Conservation (phyloP, 2,797 vertebrate species). For the Halcyon chelicuti region DNA sequence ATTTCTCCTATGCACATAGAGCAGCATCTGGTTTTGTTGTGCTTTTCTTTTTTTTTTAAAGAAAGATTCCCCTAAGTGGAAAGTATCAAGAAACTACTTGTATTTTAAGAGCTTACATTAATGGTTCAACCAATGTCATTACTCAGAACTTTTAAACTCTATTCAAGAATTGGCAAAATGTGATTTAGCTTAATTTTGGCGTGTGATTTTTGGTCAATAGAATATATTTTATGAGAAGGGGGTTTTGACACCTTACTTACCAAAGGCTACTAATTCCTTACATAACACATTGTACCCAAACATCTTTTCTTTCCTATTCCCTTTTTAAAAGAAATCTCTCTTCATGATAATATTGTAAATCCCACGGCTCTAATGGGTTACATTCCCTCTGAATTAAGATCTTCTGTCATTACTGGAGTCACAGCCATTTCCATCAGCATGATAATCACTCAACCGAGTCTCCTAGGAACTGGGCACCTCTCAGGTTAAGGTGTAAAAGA, state of each 20-base stretch:
- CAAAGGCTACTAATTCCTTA: neutral
- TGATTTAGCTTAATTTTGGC: conserved; percentile 55
- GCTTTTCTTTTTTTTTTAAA: neutral
- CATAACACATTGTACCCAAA: neutral
- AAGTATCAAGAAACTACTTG: conserved; percentile 71
- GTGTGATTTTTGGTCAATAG: neutral
- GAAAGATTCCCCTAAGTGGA: conserved; percentile 73
- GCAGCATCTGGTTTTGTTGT: conserved; percentile 66
- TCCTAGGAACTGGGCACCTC: neutral
- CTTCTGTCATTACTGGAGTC: neutral
- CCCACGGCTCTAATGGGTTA: neutral
- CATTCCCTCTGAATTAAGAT: neutral
- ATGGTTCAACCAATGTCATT: conserved; percentile 46
- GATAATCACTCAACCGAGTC: neutral
- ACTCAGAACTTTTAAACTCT: conserved; percentile 61
- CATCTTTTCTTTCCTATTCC: neutral
- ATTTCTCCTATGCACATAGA: conserved; percentile 73
- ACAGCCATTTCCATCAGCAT: neutral
- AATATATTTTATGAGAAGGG: neutral
- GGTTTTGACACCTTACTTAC: conserved; percentile 6
- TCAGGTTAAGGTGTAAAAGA: neutral
- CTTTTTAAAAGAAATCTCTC: neutral
- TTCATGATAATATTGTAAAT: neutral
- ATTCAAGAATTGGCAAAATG: conserved; percentile 45
- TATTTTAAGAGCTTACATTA: conserved; percentile 69